Base-by-base conservation (phyloP, 2,113 vertebrate species). In the Neogale vison region DNA sequence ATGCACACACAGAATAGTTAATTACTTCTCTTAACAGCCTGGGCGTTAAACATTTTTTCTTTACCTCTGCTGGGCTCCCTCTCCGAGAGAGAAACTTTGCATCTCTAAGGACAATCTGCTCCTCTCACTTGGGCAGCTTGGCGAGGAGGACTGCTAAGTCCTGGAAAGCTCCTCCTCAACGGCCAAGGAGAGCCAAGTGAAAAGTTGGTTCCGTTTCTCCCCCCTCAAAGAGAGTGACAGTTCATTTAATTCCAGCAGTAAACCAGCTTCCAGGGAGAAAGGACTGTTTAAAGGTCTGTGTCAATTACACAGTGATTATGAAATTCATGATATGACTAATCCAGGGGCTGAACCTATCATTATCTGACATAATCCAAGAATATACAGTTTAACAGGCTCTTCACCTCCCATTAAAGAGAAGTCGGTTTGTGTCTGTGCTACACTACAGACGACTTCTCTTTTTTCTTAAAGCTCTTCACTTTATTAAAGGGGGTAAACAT, bases 281-380 rank as follows among this genome's bases (percentile, higher is more conserved):
- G 90, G 93, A 90, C 89, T 76, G 86, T 88, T 93, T 96, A 89
- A 97, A 97, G 96, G 89, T 97, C 96, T 88, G 39, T 90, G 88
- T 97, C 92, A 94, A 97, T 95, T 97, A 96, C 74, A 96, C 20
- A 36, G 90, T 88, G 94, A 97, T 96, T 96, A 95, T 96, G 92
- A 98, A 97, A 98, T 76, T 90, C 89, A 90, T 71, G 69, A 93
- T 96, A 96, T 97, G 97, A 98, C 98, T 98, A 97, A 97, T 96
- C 83, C 94, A 93, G 94, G 45, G 90, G 15, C 87, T 97, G 87
- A 96, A 74, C 92, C 95, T 95, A 6, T 97, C 94, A 97, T 98
- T 97, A 96, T 90, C 97, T 87, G 57, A 84, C 96, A 95, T 36
- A 39, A 98, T 94, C 69, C 94, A 59, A 96, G 92, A 90, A 80